Percentiles rank a stretch among this genome's conserved stretches.
Evolutionary conservation across 2,113 vertebrate genomes (phyloP).

Genomic region (Falco punctatus): DNA sequence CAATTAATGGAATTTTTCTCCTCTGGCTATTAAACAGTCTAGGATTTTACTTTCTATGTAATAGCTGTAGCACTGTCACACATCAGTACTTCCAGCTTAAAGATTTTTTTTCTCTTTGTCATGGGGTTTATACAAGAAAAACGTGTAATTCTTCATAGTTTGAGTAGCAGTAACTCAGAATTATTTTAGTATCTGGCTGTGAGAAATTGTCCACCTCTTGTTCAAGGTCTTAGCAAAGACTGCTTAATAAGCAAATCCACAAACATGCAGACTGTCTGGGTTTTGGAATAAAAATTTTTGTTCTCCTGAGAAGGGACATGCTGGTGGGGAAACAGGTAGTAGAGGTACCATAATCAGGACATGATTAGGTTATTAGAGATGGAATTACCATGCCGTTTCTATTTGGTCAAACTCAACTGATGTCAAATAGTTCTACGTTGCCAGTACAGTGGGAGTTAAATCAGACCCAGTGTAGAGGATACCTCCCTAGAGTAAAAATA

Average conservation of each 20-base stretch:
- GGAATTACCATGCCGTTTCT: neutral
- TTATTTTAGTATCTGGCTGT: neutral
- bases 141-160: neutral
- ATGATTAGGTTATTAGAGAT: neutral
- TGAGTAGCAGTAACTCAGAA: neutral
- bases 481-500: neutral
- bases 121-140: neutral
- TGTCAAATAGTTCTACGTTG: neutral
- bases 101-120: neutral
- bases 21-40: neutral
- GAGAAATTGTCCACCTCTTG: neutral
- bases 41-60: neutral
- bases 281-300: neutral
- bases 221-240: neutral
- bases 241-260: neutral
- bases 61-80: neutral
- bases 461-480: neutral
- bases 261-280: neutral
- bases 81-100: neutral
- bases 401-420: neutral
- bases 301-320: neutral
- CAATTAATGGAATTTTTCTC: neutral
- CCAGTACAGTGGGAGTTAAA: neutral
- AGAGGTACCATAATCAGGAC: neutral
- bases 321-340: neutral